Percentiles rank a stretch among this genome's conserved stretches.
These are phyloP conservation scores for Montipora capricornis DNA, from an alignment of 64 coral and sea anemone genomes.

Conservation along the genomic window DNA sequence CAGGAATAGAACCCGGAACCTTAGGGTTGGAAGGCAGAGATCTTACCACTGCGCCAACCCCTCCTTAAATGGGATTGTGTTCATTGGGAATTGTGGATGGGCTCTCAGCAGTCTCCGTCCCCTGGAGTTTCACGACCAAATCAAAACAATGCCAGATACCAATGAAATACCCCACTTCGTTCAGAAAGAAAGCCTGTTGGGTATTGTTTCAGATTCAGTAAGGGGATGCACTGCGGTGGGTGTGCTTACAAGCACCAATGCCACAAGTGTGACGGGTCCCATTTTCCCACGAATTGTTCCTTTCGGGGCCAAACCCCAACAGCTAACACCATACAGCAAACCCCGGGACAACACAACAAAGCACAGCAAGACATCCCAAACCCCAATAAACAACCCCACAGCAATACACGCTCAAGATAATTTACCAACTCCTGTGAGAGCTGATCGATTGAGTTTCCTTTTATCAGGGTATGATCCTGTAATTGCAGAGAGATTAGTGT, in stretches of 20 bases:
- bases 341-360: background rate
- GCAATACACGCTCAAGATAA: no score
- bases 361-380: no score
- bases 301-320: conserved; percentile 18
- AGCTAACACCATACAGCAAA: background rate
- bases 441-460: background rate
- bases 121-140: background rate
- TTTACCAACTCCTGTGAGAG: background rate
- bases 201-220: conserved; percentile 15
- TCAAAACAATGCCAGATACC: background rate
- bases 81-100: conserved; percentile 48
- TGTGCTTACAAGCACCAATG: conserved; percentile 23
- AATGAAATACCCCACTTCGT: background rate
- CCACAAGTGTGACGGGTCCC: background rate
- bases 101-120: conserved; percentile 3
- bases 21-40: no score
- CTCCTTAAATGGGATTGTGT: conserved; percentile 3
- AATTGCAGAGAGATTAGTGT: background rate
- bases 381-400: no score
- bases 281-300: background rate
- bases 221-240: background rate
- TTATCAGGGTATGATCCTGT: conserved; percentile 3
- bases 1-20: no score
- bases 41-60: no score
- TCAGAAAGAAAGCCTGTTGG: background rate